Base-by-base conservation (phyloP, 1,140 invertebrate species). In the Leptonema lineaticorne region DNA sequence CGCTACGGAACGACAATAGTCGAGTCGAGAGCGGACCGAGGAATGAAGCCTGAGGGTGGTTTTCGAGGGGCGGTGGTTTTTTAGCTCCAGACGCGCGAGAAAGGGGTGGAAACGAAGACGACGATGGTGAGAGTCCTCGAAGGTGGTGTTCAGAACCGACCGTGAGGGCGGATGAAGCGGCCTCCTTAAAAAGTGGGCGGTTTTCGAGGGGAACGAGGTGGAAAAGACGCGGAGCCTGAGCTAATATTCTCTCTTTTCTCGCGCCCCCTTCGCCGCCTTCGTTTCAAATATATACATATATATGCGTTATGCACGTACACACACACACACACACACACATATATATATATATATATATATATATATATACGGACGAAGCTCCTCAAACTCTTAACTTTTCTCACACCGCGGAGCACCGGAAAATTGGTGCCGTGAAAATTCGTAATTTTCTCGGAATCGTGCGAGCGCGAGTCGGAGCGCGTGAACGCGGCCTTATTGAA, bases 371-470 rank as follows among this genome's bases (percentile, higher is more conserved):
- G n/a, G n/a, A n/a, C n/a, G n/a, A n/a, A n/a, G n/a, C 71, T 27
- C 57, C 63, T 41, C 24, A 26, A n/a, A 26, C 29, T n/a, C 66
- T 41, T 16, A 28, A 9, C 26, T 46, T 53, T 26, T 26, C 46
- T 41, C 41, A 28, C 53, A 16, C 5, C 41, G 37, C 53, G n/a
- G 28, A 57, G 56, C 29, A 56, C 60, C 28, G 64, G 64, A 70
- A 64, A 64, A 70, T 70, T 70, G 69, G 64, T 70, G 46, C 69
- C 69, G 65, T 70, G 69, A 50, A 70, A 70, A 67, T 70, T 70
- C 69, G 69, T 70, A 70, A 70, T 70, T 70, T 70, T 70, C 69
- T 59, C 69, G 69, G 64, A 70, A 70, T 70, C 63, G 66, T 70
- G 60, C 57, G 37, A n/a, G n/a, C 37, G 37, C 37, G 11, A 41